Evolutionary conservation across 2,113 vertebrate species (phyloP).

Genomic region (Ceratotherium simum): DNA sequence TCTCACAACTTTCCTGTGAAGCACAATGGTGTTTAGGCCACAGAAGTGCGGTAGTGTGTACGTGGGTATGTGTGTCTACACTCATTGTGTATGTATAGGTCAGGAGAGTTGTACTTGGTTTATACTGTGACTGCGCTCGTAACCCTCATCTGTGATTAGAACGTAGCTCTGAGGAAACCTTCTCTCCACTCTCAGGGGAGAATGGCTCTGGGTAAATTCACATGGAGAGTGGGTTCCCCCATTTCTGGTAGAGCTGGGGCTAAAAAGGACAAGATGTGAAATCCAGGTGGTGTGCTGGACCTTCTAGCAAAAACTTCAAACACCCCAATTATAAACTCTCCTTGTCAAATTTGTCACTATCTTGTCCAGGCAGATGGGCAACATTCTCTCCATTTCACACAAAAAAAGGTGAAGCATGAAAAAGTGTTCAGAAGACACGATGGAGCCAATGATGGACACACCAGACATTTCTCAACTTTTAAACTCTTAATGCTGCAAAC

Average conservation of each 20-base stretch:
- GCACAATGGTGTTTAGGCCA: background rate
- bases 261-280: background rate
- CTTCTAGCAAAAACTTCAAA: background rate
- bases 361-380: too few relatives aligned
- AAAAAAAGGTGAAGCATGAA: background rate
- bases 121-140: accelerated
- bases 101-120: accelerated
- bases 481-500: background rate
- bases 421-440: background rate
- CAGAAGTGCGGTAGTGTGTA: background rate
- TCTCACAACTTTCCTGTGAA: background rate
- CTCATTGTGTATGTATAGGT: background rate
- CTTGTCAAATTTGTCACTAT: background rate
- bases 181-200: background rate
- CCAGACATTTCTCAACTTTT: background rate
- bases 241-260: background rate
- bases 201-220: background rate
- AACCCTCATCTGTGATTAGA: background rate
- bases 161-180: background rate
- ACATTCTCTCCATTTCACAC: background rate
- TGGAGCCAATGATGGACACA: background rate
- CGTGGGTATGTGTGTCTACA: accelerated
- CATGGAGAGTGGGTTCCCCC: background rate
- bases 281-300: background rate
- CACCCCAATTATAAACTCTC: background rate